These are phyloP conservation scores for Galendromus occidentalis DNA, from an alignment of 1,140 invertebrate species.

Conservation along the genomic window DNA sequence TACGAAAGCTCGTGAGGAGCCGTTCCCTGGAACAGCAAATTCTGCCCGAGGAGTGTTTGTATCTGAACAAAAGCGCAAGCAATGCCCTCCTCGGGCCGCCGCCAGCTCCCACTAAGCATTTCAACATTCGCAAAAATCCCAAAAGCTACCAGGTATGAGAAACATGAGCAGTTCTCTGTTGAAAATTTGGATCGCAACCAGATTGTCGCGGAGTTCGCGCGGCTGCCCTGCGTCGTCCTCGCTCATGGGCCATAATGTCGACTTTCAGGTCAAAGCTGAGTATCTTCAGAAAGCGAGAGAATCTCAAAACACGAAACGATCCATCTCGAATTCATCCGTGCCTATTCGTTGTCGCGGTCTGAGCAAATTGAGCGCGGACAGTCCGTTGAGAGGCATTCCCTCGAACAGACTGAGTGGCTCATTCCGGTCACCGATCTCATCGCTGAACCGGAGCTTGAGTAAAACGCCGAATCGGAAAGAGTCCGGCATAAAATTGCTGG, in stretches of 20 bases:
- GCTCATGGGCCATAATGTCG: neutral
- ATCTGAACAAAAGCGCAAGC: conserved; percentile 79
- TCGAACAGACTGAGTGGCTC: conserved; percentile 18
- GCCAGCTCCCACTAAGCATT: conserved; percentile 51
- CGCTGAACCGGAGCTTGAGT: conserved; percentile 17
- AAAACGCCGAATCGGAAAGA: conserved; percentile 45
- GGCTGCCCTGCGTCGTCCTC: too few species aligned
- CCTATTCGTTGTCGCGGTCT: conserved; percentile 76
- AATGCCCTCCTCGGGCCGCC: conserved; percentile 52
- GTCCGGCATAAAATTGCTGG: conserved; percentile 56
- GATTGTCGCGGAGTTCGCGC: neutral
- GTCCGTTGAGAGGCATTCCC: conserved; percentile 8
- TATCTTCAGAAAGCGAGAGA: conserved; percentile 3
- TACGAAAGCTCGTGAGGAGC: conserved; percentile 42
- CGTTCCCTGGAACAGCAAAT: conserved; percentile 29
- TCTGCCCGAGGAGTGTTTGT: conserved; percentile 84
- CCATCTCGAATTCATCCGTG: conserved; percentile 54
- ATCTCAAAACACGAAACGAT: conserved; percentile 45
- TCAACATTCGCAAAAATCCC: conserved; percentile 77
- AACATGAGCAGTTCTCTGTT: neutral
- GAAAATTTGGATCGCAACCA: neutral
- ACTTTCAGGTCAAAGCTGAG: neutral
- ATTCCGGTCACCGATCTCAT: neutral
- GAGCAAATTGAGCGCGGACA: conserved; percentile 51
- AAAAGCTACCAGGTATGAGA: conserved; percentile 33